phyloP scores from a whole-genome alignment of 2,113 vertebrate genomes.

The Vulpes lagopus region DNA sequence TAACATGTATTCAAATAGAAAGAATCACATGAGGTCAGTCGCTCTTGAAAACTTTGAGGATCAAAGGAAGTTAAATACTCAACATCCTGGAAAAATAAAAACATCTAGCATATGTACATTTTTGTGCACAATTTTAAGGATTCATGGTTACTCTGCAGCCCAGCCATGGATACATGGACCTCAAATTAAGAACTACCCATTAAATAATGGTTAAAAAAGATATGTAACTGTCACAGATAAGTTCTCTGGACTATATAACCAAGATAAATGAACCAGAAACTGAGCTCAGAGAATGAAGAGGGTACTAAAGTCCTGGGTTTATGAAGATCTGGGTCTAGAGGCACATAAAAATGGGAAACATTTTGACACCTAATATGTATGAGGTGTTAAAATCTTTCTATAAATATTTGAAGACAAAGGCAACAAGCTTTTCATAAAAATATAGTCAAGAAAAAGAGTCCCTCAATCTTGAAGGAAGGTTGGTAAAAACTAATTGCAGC shows the following conservation, averaged over 20 bases:
- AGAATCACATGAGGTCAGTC: conserved; percentile 1
- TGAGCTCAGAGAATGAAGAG: background rate
- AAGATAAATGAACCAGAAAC: conserved; percentile 12
- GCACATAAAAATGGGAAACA: background rate
- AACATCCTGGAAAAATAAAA: conserved; percentile 12
- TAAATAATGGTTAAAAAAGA: conserved; percentile 29
- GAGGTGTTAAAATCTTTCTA: background rate
- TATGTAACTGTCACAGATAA: background rate
- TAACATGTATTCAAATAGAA: background rate
- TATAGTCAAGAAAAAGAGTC: background rate
- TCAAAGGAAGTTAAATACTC: background rate
- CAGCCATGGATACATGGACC: background rate
- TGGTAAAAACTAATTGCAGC: background rate
- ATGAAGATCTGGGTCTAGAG: background rate
- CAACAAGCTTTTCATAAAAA: background rate
- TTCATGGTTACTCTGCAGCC: background rate
- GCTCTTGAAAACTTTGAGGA: conserved; percentile 11
- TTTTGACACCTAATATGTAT: background rate
- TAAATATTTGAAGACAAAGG: background rate
- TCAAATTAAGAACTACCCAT: background rate
- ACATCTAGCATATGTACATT: background rate
- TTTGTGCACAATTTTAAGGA: background rate
- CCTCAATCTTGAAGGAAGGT: background rate
- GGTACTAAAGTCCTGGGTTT: background rate
- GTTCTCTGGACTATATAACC: background rate